Base-by-base conservation (phyloP, 1,140 invertebrate species). In the Spodoptera frugiperda region DNA sequence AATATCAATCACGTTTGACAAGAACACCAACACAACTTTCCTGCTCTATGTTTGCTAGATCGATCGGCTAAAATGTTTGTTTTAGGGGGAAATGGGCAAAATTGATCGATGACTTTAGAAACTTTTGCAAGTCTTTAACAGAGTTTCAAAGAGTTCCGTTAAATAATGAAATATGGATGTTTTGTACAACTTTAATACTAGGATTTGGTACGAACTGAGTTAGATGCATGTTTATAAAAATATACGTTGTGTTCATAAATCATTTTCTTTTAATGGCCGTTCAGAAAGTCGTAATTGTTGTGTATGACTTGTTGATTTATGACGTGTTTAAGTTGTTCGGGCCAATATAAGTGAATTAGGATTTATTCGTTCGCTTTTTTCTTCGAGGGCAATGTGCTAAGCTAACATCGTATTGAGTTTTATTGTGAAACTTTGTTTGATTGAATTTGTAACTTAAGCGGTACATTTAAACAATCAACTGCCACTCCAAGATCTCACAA, bases 141-240 rank as follows among this genome's bases (percentile, higher is more conserved):
- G 33, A 30, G 30, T 73, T 73, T 17, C 54, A n/a, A 14, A 49
- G 33, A 39, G 53, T 44, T 59, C 54, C 55, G 39, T 59, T 59
- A 48, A 73, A 73, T 73, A 73, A 73, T 73, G 55, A 73, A 73
- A 73, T 73, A 73, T 73, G 55, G 71, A 59, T 48, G 39, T 73
- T 73, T 72, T 72, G 53, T 21, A 39, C 57, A 44, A 15, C 39
- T 61, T 61, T 61, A 61, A 61, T 46, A 15, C 21, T 33, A 39
- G 21, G 49, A 33, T 30, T 53, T 70, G 30, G 44, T 67, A 17
- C 49, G 67, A 6, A 70, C 14, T 61, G 57, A 25, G 25, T 70
- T 53, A 30, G 49, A 53, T 53, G 25, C 9, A 33, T 70, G 49
- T 53, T 17, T 55, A 57, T 55, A 44, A 61, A 44, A 61, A 44